phyloP scores from a whole-genome alignment of 2,888 invertebrate species.

The Clepsis dumicolana region DNA sequence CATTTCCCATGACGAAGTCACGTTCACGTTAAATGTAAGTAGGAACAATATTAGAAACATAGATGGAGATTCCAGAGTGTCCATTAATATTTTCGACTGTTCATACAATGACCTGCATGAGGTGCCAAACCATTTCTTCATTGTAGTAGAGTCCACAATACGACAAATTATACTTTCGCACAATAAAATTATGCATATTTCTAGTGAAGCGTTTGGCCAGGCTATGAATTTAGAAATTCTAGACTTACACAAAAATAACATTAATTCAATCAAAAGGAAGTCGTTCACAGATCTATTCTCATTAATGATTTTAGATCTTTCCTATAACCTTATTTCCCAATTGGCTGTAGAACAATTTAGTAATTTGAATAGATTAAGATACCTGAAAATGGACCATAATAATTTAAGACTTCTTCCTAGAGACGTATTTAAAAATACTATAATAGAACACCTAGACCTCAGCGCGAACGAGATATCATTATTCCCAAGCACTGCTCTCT shows the following conservation, averaged over 20 bases:
- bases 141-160: slow-evolving; percentile 87
- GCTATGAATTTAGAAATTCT: slow-evolving; percentile 90
- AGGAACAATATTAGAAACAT: slow-evolving; percentile 87
- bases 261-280: slow-evolving; percentile 90
- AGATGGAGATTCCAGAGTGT: slow-evolving; percentile 82
- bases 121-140: slow-evolving; percentile 88
- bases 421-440: slow-evolving; percentile 92
- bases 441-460: slow-evolving; percentile 92
- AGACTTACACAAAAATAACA: slow-evolving; percentile 90
- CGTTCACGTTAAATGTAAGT: slow-evolving; percentile 92
- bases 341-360: slow-evolving; percentile 93
- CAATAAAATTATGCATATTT: slow-evolving; percentile 90
- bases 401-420: slow-evolving; percentile 90
- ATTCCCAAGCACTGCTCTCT: slow-evolving; percentile 92
- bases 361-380: slow-evolving; percentile 90
- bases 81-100: slow-evolving; percentile 90
- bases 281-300: slow-evolving; percentile 91
- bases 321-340: slow-evolving; percentile 91
- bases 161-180: slow-evolving; percentile 90
- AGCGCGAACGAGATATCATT: slow-evolving; percentile 92
- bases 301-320: slow-evolving; percentile 92
- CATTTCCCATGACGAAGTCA: slow-evolving; percentile 87
- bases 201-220: slow-evolving; percentile 91
- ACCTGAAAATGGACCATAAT: slow-evolving; percentile 91
- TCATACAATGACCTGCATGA: slow-evolving; percentile 89